Conservation (phyloP, 2,888 invertebrate species). For the Caenorhabditis zanzibari region DNA sequence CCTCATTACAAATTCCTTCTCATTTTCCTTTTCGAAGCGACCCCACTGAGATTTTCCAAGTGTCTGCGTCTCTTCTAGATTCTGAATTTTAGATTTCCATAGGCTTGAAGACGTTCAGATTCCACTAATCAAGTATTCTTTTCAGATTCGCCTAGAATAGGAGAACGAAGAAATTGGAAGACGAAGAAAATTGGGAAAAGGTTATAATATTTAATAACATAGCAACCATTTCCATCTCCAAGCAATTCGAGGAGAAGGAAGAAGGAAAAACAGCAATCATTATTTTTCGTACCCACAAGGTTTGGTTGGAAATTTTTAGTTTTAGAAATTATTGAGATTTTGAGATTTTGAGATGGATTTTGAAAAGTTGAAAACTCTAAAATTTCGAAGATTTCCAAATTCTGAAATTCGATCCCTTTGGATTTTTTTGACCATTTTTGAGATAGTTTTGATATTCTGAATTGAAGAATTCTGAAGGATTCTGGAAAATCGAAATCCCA, state of each 20-base stretch:
- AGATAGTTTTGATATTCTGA: no score
- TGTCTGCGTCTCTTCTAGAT: conserved; percentile 8
- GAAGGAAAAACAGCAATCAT: conserved; percentile 21
- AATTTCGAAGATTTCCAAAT: no score
- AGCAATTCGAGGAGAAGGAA: background rate
- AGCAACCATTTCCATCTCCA: conserved; percentile 55
- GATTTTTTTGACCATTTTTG: no score
- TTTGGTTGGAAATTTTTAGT: background rate
- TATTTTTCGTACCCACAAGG: conserved; percentile 12
- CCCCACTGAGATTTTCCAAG: background rate
- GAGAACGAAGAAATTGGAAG: background rate
- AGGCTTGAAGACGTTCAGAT: conserved; percentile 1
- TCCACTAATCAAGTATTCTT: conserved; percentile 3
- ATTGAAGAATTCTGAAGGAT: no score
- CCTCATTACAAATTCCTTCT: conserved; percentile 62
- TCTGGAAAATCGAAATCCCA: no score
- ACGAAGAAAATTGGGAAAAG: background rate
- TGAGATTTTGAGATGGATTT: background rate
- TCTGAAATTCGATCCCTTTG: no score
- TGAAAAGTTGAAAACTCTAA: no score
- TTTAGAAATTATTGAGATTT: background rate
- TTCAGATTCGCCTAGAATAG: background rate
- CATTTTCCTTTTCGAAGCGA: conserved; percentile 1
- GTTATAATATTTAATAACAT: conserved; percentile 59
- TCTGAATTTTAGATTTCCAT: no score